phyloP scores from a whole-genome alignment of 2,113 vertebrate species.

The Scopus umbretta region DNA sequence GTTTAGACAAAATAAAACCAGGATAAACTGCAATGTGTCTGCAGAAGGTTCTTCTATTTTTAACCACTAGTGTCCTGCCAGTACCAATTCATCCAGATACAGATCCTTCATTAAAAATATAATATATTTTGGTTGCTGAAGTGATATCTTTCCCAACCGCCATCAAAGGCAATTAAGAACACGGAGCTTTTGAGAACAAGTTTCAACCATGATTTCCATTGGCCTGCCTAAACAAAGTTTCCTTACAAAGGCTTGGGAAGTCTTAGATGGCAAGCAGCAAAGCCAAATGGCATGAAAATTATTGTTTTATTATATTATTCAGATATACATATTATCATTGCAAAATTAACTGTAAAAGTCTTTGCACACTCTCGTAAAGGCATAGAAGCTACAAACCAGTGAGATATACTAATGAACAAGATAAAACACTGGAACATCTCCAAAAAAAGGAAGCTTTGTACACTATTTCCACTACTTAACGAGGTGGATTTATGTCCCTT shows the following conservation, averaged over 20 bases:
- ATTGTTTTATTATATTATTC: too few species aligned
- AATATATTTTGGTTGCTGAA: not conserved
- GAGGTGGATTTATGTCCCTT: not conserved
- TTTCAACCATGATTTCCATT: not conserved
- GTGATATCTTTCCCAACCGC: not conserved
- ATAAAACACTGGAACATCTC: not conserved
- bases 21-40: not conserved
- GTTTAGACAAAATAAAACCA: not conserved
- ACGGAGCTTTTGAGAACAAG: not conserved
- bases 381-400: not conserved
- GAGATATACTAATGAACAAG: not conserved
- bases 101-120: conserved; percentile 21
- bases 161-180: conserved; percentile 29
- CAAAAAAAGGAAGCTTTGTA: not conserved
- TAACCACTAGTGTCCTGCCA: not conserved
- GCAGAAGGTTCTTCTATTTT: not conserved
- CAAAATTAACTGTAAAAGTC: not conserved
- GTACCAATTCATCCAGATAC: not conserved
- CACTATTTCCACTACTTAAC: not conserved
- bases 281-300: not conserved
- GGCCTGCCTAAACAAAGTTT: not conserved
- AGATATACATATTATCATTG: not conserved
- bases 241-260: not conserved
- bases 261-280: not conserved
- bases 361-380: not conserved